These are phyloP conservation scores for Pseudanteris insignis DNA, from an alignment of 2,888 invertebrate genomes.

Conservation along the genomic window DNA sequence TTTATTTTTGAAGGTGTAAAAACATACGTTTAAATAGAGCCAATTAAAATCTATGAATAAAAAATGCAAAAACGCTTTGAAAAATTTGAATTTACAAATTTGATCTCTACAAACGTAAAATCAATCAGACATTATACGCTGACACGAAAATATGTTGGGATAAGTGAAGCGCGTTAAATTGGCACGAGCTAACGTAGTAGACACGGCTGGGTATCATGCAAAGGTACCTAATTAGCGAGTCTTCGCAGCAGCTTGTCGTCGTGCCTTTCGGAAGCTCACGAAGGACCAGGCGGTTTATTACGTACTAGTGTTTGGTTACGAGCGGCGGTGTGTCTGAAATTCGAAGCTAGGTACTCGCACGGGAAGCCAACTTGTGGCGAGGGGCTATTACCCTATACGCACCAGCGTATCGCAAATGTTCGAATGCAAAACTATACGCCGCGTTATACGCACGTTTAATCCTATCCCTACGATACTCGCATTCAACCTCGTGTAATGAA, in stretches of 20 bases:
- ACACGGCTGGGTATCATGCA: slow-evolving; percentile 23
- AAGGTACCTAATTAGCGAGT: slow-evolving; percentile 21
- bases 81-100: too few relatives aligned
- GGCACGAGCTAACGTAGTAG: slow-evolving; percentile 14
- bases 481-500: slow-evolving; percentile 11
- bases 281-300: slow-evolving; percentile 48
- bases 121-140: neutral
- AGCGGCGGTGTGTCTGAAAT: slow-evolving; percentile 52
- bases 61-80: too few relatives aligned
- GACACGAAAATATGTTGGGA: slow-evolving; percentile 2
- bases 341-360: slow-evolving; percentile 45
- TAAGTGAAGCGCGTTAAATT: slow-evolving; percentile 11
- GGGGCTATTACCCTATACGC: slow-evolving; percentile 40
- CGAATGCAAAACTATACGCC: slow-evolving; percentile 20
- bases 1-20: too few relatives aligned
- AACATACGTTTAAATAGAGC: too few relatives aligned
- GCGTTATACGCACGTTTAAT: slow-evolving; percentile 31
- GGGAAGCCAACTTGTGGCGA: slow-evolving; percentile 50
- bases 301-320: slow-evolving; percentile 51
- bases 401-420: slow-evolving; percentile 18
- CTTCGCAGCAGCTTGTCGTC: slow-evolving; percentile 34
- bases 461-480: too few relatives aligned
- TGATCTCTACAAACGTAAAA: too few relatives aligned
- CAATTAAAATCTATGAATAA: neutral
- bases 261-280: slow-evolving; percentile 38